Conservation (phyloP, 2,888 invertebrate species). For the Trichogramma evanescens region DNA sequence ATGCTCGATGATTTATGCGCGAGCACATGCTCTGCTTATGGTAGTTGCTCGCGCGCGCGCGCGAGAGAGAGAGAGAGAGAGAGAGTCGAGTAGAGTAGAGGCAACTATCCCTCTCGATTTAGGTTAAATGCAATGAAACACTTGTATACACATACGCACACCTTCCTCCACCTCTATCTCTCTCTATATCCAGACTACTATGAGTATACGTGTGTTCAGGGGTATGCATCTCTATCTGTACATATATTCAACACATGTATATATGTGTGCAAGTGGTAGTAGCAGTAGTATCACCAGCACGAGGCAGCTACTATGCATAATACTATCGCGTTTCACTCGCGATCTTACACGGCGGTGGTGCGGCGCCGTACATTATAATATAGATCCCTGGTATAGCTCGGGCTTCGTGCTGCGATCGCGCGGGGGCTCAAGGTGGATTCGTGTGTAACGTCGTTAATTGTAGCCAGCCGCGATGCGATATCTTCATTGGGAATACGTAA, state of each 20-base stretch:
- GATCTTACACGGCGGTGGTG: background rate
- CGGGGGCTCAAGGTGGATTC: slow-evolving; percentile 1
- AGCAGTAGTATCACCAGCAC: too few relatives aligned
- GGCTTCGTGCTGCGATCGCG: too few relatives aligned
- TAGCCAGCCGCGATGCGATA: background rate
- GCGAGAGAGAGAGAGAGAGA: too few relatives aligned
- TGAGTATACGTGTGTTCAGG: too few relatives aligned
- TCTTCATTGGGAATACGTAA: background rate
- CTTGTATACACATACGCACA: slow-evolving; percentile 7
- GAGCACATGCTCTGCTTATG: slow-evolving; percentile 3
- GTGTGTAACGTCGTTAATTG: background rate
- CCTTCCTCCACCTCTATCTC: too few relatives aligned
- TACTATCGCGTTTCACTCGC: slow-evolving; percentile 12
- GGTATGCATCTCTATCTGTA: too few relatives aligned
- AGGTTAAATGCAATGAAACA: slow-evolving; percentile 32
- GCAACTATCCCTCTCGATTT: slow-evolving; percentile 26
- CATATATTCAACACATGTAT: too few relatives aligned
- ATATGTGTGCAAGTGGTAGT: too few relatives aligned
- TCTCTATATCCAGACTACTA: too few relatives aligned
- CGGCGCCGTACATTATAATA: background rate
- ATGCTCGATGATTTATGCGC: slow-evolving; percentile 40
- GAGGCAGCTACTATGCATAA: background rate
- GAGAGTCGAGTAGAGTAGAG: too few relatives aligned
- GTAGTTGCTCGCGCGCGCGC: too few relatives aligned
- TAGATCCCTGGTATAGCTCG: too few relatives aligned